Conservation (phyloP, 2,113 vertebrate species). For the Amphiprion ocellaris region DNA sequence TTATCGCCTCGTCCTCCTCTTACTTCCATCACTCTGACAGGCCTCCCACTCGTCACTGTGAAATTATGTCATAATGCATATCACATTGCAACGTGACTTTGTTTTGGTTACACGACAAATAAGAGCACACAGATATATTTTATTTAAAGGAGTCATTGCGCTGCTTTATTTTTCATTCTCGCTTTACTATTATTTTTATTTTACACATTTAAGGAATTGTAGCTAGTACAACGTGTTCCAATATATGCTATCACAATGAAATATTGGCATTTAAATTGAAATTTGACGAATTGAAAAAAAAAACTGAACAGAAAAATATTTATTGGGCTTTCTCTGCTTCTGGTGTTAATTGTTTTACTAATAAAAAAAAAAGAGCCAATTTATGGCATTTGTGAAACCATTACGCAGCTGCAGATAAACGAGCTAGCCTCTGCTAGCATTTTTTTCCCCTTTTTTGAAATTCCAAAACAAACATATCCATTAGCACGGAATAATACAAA, state of each 20-base stretch:
- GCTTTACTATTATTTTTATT: neutral
- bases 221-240: neutral
- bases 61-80: slow-evolving; percentile 13
- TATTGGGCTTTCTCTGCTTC: slow-evolving; percentile 24
- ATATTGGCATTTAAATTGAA: slow-evolving; percentile 13
- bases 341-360: slow-evolving; percentile 50
- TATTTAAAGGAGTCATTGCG: slow-evolving; percentile 4
- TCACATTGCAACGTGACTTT: slow-evolving; percentile 3
- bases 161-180: neutral
- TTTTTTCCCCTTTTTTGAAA: neutral
- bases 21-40: slow-evolving; percentile 4
- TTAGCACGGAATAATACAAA: neutral
- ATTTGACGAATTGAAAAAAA: slow-evolving; percentile 24
- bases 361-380: slow-evolving; percentile 48
- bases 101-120: neutral
- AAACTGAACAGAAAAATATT: slow-evolving; percentile 25
- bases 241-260: slow-evolving; percentile 14
- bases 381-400: slow-evolving; percentile 32
- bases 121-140: slow-evolving; percentile 13
- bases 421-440: no score
- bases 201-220: slow-evolving; percentile 2
- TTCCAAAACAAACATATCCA: neutral
- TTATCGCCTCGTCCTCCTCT: neutral
- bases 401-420: slow-evolving; percentile 47
- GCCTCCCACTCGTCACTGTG: neutral